phyloP scores from a whole-genome alignment of 2,113 vertebrate species.

The Pelecanoides urinatrix region DNA sequence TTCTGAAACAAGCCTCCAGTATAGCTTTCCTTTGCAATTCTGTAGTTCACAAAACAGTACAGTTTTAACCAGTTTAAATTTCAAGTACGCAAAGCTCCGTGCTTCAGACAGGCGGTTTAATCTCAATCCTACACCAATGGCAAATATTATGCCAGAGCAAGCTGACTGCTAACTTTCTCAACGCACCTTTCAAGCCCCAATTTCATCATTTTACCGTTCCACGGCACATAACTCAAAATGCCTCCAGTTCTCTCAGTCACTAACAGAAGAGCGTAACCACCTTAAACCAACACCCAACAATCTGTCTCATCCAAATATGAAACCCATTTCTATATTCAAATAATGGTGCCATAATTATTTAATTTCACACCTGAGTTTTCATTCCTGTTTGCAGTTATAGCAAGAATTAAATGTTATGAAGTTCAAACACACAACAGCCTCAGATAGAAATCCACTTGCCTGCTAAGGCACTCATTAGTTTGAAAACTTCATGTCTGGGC shows the following conservation, averaged over 20 bases:
- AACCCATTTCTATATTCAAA: background rate
- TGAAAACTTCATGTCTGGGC: conserved; percentile 20
- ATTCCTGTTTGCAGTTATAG: background rate
- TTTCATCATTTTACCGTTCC: conserved; percentile 1
- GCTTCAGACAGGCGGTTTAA: background rate
- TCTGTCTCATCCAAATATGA: background rate
- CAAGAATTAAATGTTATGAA: background rate
- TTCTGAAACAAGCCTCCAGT: background rate
- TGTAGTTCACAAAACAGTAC: background rate
- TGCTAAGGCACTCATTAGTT: background rate
- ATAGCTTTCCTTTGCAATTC: background rate
- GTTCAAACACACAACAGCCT: background rate
- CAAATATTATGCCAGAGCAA: background rate
- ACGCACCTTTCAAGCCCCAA: background rate
- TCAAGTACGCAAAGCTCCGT: background rate
- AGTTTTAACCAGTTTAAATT: background rate
- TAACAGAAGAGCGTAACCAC: background rate
- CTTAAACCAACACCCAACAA: background rate
- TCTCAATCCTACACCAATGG: background rate
- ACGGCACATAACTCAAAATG: background rate
- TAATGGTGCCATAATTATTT: background rate
- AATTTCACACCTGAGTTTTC: background rate
- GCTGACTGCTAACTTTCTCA: background rate
- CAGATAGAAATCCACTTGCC: conserved; percentile 14
- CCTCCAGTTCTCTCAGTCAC: background rate